Evolutionary conservation across 2,113 vertebrate genomes (phyloP).

Genomic region (Seriola dumerili): DNA sequence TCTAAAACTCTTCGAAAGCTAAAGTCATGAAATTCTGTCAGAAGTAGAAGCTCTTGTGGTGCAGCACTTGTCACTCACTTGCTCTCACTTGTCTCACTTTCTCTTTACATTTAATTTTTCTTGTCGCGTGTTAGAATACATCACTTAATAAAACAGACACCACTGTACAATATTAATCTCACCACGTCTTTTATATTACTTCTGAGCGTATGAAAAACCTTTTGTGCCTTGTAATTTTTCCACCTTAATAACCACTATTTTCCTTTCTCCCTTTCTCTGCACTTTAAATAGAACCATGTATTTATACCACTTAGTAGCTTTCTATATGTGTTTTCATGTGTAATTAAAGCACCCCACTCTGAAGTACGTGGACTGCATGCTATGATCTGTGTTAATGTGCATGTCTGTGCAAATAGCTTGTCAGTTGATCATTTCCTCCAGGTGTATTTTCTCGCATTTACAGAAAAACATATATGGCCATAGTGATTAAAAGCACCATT

Average conservation of each 20-base stretch:
- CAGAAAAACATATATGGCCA: not conserved
- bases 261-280: not conserved
- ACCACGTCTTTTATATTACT: not conserved
- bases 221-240: not conserved
- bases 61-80: constrained; percentile 1
- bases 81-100: not conserved
- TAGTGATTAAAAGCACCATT: not conserved
- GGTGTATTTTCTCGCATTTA: not conserved
- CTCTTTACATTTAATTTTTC: constrained; percentile 5
- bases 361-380: not conserved
- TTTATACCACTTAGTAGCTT: not conserved
- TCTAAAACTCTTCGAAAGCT: constrained; percentile 33
- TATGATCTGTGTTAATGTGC: not conserved
- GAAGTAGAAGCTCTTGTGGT: constrained; percentile 10
- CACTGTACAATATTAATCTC: constrained; percentile 10
- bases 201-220: not conserved
- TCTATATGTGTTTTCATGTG: not conserved
- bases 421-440: not conserved
- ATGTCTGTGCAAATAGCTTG: not conserved
- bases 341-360: not conserved
- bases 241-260: not conserved
- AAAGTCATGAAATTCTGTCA: constrained; percentile 41
- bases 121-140: not conserved
- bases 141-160: not conserved
- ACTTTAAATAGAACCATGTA: not conserved